Conservation (phyloP, 2,797 vertebrate genomes). For the Parotocinclus haroldoi region DNA sequence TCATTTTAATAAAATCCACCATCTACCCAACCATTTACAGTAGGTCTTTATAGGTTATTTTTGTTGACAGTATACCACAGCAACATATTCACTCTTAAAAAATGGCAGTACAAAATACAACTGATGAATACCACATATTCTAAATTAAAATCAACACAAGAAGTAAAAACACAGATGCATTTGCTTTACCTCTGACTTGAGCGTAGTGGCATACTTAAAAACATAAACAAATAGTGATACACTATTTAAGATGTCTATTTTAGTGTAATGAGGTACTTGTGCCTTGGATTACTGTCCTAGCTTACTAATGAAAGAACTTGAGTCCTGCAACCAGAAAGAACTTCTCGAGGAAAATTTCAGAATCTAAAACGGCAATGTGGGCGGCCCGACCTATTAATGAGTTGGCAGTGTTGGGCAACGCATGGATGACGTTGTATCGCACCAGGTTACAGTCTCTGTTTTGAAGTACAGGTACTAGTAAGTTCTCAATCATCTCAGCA, state of each 20-base stretch:
- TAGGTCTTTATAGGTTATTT: slow-evolving; percentile 63
- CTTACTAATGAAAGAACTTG: slow-evolving; percentile 91
- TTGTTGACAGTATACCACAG: slow-evolving; percentile 39
- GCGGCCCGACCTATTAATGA: slow-evolving; percentile 96
- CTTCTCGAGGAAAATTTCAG: slow-evolving; percentile 99
- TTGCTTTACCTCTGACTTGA: slow-evolving; percentile 79
- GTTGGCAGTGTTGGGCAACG: slow-evolving; percentile 96
- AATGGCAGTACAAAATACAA: slow-evolving; percentile 68
- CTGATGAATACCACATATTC: slow-evolving; percentile 42
- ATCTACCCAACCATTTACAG: slow-evolving; percentile 43
- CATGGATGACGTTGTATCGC: slow-evolving; percentile 95
- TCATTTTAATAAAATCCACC: slow-evolving; percentile 48
- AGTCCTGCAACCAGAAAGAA: slow-evolving; percentile 97
- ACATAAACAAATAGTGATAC: slow-evolving; percentile 64
- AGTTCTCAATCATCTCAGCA: slow-evolving; percentile 98
- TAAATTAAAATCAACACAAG: too few relatives aligned
- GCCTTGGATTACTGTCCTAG: slow-evolving; percentile 56
- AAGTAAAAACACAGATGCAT: slow-evolving; percentile 52
- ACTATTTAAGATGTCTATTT: slow-evolving; percentile 76
- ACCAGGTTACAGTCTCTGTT: slow-evolving; percentile 95
- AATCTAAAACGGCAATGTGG: slow-evolving; percentile 98
- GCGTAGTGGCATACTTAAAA: slow-evolving; percentile 84
- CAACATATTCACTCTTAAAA: slow-evolving; percentile 36
- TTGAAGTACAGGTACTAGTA: slow-evolving; percentile 92
- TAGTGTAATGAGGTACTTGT: slow-evolving; percentile 90